Percentiles rank a stretch among this genome's conserved stretches.
Evolutionary conservation across 2,888 invertebrate species (phyloP).

Genomic region (Cephus spinipes): DNA sequence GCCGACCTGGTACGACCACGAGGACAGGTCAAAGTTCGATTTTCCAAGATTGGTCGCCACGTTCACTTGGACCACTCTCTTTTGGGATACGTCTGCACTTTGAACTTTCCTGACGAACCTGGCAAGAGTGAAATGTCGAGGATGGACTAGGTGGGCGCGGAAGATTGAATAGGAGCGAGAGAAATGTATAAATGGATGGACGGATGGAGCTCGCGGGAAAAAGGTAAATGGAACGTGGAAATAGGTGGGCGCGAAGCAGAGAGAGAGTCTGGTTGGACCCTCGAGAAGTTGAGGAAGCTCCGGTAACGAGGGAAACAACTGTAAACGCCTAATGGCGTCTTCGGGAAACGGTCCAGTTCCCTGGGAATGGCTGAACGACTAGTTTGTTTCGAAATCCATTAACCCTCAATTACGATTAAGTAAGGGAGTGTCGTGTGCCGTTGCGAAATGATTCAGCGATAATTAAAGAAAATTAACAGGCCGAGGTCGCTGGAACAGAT

Average conservation of each 20-base stretch:
- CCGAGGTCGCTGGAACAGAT: not conserved
- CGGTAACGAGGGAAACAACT: constrained; percentile 26
- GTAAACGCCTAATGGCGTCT: constrained; percentile 24
- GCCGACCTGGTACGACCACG: not conserved
- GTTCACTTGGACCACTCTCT: not conserved
- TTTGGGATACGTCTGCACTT: not conserved
- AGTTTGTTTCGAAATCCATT: constrained; percentile 32
- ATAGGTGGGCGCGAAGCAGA: not conserved
- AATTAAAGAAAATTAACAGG: constrained; percentile 22
- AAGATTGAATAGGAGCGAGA: not conserved
- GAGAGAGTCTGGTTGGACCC: not conserved
- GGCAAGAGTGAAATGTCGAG: not conserved
- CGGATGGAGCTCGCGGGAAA: not conserved
- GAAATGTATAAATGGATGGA: not conserved
- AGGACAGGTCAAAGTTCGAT: not conserved
- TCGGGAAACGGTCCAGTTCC: not conserved
- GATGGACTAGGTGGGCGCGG: not conserved
- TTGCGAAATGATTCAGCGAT: constrained; percentile 19
- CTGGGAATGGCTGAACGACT: constrained; percentile 5
- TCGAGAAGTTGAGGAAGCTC: not conserved
- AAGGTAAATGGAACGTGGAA: not conserved
- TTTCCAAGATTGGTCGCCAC: not conserved
- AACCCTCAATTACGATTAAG: constrained; percentile 35
- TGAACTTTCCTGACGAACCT: not conserved
- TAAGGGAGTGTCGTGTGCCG: constrained; percentile 16